phyloP scores from a whole-genome alignment of 2,888 invertebrate species.

The Caenorhabditis wallacei region DNA sequence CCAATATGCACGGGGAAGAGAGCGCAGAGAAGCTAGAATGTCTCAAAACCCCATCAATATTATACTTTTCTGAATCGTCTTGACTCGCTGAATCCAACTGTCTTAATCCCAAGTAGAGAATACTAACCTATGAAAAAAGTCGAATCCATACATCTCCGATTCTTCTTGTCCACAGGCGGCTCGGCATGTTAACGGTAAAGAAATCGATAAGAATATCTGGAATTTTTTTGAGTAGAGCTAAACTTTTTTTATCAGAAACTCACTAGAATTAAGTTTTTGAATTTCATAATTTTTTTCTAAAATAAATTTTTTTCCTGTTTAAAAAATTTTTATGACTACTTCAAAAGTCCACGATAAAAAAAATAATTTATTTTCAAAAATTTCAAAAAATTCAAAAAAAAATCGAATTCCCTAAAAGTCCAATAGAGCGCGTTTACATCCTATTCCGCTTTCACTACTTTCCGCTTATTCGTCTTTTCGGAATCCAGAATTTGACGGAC shows the following conservation, averaged over 20 bases:
- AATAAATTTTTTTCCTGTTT: not conserved
- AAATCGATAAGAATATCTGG: not conserved
- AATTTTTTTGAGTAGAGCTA: no score
- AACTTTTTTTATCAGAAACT: not conserved
- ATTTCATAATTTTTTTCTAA: not conserved
- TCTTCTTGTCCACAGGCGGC: not conserved
- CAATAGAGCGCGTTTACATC: not conserved
- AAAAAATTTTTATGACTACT: not conserved
- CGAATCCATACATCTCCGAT: not conserved
- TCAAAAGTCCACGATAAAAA: not conserved
- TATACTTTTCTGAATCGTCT: no score
- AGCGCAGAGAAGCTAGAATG: not conserved
- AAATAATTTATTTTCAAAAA: not conserved
- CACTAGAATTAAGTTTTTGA: slow-evolving; percentile 1
- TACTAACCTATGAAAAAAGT: not conserved
- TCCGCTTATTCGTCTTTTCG: slow-evolving; percentile 9
- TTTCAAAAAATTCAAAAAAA: not conserved
- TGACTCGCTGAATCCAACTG: no score
- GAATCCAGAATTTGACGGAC: slow-evolving; percentile 49
- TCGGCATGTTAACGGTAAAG: not conserved
- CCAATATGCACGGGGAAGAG: not conserved
- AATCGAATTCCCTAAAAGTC: not conserved
- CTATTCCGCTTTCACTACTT: slow-evolving; percentile 50
- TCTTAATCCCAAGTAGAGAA: not conserved
- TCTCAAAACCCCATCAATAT: no score